These are phyloP conservation scores for Mus musculus DNA, from an alignment of 2,113 vertebrate genomes.

Conservation along the genomic window DNA sequence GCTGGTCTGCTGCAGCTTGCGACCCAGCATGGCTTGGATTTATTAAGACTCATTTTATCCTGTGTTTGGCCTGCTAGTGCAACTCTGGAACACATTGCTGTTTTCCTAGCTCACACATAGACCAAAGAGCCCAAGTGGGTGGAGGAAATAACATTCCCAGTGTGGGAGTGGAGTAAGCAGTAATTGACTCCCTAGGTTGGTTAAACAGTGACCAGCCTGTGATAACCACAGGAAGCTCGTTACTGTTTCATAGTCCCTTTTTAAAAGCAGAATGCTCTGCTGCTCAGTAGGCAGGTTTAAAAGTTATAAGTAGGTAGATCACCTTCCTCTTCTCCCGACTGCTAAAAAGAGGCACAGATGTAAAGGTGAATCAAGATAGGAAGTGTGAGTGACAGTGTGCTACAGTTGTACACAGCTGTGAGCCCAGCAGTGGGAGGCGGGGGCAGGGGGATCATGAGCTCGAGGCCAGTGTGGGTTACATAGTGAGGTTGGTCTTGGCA, in stretches of 20 bases:
- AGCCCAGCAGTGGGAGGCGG: not conserved
- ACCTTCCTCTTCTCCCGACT: not conserved
- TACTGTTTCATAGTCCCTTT: constrained; percentile 52
- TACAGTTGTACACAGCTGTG: not conserved
- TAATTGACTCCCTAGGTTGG: constrained; percentile 53
- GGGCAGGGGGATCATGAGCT: not conserved
- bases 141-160: constrained; percentile 20
- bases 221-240: constrained; percentile 71
- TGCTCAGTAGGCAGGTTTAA: not conserved
- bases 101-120: not conserved
- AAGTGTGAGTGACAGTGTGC: constrained; percentile 7
- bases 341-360: not conserved
- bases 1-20: not conserved
- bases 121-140: constrained; percentile 66
- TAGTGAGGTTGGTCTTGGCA: not conserved
- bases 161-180: not conserved
- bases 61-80: not conserved
- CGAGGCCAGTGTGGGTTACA: not conserved
- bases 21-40: not conserved
- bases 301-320: not conserved
- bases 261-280: constrained; percentile 30
- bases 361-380: constrained; percentile 38
- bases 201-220: constrained; percentile 77
- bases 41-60: not conserved
- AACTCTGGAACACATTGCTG: not conserved